These are phyloP conservation scores for Drosophila biarmipes DNA, from an alignment of 1,140 invertebrate species.

Conservation along the genomic window DNA sequence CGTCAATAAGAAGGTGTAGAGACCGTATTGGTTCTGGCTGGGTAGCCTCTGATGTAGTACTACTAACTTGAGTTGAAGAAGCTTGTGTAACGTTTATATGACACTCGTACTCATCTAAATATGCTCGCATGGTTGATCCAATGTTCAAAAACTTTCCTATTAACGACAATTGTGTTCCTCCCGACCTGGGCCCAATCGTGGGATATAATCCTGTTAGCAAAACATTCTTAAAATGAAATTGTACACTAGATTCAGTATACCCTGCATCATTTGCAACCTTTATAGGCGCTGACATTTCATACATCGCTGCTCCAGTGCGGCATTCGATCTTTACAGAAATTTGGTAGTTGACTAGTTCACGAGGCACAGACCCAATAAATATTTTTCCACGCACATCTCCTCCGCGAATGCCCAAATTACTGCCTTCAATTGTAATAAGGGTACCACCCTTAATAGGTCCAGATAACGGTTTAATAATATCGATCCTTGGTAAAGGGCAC, in stretches of 20 bases:
- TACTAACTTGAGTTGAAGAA: slow-evolving; percentile 94
- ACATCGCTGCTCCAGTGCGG: slow-evolving; percentile 91
- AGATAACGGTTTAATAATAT: slow-evolving; percentile 96
- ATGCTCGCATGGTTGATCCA: slow-evolving; percentile 94
- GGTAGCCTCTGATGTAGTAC: slow-evolving; percentile 91
- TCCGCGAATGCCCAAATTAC: slow-evolving; percentile 95
- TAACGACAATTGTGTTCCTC: slow-evolving; percentile 96
- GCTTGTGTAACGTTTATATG: slow-evolving; percentile 94
- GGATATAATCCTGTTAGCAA: slow-evolving; percentile 93
- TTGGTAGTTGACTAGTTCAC: slow-evolving; percentile 94
- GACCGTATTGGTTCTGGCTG: slow-evolving; percentile 85
- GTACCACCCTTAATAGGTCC: slow-evolving; percentile 98
- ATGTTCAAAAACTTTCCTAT: slow-evolving; percentile 96
- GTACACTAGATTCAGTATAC: slow-evolving; percentile 93
- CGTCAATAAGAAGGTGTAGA: slow-evolving; percentile 93
- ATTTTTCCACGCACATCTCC: slow-evolving; percentile 96
- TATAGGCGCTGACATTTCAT: slow-evolving; percentile 91
- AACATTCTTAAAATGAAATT: slow-evolving; percentile 96
- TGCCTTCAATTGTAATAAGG: slow-evolving; percentile 96
- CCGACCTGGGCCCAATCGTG: slow-evolving; percentile 94
- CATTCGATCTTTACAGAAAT: slow-evolving; percentile 96
- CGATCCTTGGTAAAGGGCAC: slow-evolving; percentile 96
- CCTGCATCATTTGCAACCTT: slow-evolving; percentile 95
- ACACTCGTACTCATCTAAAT: slow-evolving; percentile 95
- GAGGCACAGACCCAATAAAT: slow-evolving; percentile 94